Percentiles rank a stretch among this genome's conserved stretches.
Conservation (phyloP, 2,113 vertebrate genomes). For the Cyprinus carpio region DNA sequence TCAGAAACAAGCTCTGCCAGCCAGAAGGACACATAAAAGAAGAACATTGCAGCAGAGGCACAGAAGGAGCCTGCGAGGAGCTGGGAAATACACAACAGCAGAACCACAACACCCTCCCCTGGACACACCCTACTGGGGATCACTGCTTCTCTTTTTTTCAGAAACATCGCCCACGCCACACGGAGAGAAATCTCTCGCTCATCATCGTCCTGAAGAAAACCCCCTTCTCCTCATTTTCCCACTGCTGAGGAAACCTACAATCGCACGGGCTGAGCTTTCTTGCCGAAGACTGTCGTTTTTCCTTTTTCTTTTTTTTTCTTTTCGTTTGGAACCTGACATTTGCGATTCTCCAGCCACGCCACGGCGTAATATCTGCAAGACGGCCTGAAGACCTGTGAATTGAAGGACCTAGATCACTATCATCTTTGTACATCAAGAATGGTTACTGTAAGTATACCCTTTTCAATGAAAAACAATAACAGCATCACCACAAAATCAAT, state of each 20-base stretch:
- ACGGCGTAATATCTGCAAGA: conserved; percentile 57
- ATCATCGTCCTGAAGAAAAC: conserved; percentile 76
- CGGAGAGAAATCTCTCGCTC: conserved; percentile 79
- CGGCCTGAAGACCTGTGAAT: conserved; percentile 72
- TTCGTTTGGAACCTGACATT: conserved; percentile 67
- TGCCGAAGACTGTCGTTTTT: conserved; percentile 74
- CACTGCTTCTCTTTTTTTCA: conserved; percentile 80
- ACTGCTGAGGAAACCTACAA: conserved; percentile 78
- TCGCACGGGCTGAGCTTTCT: conserved; percentile 76
- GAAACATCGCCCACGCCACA: conserved; percentile 78
- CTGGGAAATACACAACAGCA: conserved; percentile 75
- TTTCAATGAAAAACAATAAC: conserved; percentile 36
- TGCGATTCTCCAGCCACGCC: conserved; percentile 44
- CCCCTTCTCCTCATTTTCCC: conserved; percentile 77
- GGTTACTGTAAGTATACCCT: conserved; percentile 83
- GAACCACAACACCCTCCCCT: conserved; percentile 78
- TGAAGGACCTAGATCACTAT: conserved; percentile 80
- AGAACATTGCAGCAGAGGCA: conserved; percentile 85
- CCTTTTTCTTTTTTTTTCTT: conserved; percentile 75
- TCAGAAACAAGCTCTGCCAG: conserved; percentile 76
- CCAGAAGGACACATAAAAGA: conserved; percentile 83
- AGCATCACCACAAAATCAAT: neutral
- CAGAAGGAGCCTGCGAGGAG: conserved; percentile 81
- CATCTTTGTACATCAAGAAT: conserved; percentile 81
- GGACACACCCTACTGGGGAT: conserved; percentile 84